Conservation (phyloP, 2,113 vertebrate species). For the Cranoglanis bouderius region DNA sequence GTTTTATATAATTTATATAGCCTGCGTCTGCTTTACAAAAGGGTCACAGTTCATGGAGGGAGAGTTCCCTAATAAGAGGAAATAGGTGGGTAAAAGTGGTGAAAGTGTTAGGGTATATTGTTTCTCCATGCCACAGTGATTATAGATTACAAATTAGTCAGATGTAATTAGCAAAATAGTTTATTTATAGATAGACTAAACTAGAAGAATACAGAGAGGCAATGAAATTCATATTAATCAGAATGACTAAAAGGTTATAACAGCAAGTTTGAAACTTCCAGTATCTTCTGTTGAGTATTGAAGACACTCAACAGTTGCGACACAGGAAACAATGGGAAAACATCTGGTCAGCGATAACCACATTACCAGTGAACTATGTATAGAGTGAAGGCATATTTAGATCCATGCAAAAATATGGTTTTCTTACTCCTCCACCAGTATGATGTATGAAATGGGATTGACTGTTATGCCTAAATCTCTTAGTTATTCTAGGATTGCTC, state of each 20-base stretch:
- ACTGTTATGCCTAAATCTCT: background rate
- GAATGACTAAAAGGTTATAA: background rate
- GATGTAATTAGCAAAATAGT: background rate
- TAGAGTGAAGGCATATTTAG: background rate
- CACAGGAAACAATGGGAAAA: constrained; percentile 34
- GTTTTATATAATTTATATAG: background rate
- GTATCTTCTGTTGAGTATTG: background rate
- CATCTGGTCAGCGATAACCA: constrained; percentile 34
- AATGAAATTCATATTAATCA: background rate
- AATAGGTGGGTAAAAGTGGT: background rate
- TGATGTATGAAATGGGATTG: background rate
- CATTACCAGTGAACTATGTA: background rate
- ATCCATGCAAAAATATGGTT: background rate
- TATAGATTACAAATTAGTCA: background rate
- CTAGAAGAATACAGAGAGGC: background rate
- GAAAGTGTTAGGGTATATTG: background rate
- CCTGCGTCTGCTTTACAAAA: background rate
- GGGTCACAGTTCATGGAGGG: background rate
- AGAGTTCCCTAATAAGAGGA: background rate
- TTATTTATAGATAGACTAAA: constrained; percentile 12
- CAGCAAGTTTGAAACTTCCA: background rate
- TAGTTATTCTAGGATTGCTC: background rate
- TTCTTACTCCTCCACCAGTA: background rate
- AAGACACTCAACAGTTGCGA: background rate
- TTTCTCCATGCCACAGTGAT: background rate